Conservation (phyloP, 2,797 vertebrate genomes). For the Phaenicophaeus curvirostris region DNA sequence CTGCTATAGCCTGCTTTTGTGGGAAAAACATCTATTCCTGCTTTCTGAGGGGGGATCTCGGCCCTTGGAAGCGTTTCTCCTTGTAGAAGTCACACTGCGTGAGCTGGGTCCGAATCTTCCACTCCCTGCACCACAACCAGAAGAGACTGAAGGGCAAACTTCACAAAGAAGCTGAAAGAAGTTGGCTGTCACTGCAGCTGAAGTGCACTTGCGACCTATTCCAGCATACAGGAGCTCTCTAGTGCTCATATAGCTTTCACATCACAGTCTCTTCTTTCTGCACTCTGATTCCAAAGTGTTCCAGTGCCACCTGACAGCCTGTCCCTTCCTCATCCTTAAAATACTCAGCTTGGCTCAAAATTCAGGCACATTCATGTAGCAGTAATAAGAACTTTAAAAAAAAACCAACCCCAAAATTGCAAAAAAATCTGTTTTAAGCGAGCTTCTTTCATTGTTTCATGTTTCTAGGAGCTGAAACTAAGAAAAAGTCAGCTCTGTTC, state of each 20-base stretch:
- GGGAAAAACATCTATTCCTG: neutral
- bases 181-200: neutral
- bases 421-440: neutral
- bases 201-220: neutral
- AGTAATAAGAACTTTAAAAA: neutral
- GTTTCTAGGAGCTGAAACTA: neutral
- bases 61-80: neutral
- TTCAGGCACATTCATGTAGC: neutral
- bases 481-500: neutral
- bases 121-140: neutral
- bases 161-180: neutral
- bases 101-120: neutral
- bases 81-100: rapidly evolving
- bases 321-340: neutral
- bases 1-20: neutral
- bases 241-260: neutral
- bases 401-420: too few relatives aligned
- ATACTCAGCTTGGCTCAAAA: neutral
- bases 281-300: neutral
- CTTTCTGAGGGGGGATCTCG: neutral
- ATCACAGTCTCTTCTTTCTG: neutral
- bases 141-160: neutral
- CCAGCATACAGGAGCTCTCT: neutral
- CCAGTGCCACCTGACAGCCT: neutral
- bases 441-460: neutral